Evolutionary conservation across 2,113 vertebrate species (phyloP).

Genomic region (Proterorhinus semilunaris): DNA sequence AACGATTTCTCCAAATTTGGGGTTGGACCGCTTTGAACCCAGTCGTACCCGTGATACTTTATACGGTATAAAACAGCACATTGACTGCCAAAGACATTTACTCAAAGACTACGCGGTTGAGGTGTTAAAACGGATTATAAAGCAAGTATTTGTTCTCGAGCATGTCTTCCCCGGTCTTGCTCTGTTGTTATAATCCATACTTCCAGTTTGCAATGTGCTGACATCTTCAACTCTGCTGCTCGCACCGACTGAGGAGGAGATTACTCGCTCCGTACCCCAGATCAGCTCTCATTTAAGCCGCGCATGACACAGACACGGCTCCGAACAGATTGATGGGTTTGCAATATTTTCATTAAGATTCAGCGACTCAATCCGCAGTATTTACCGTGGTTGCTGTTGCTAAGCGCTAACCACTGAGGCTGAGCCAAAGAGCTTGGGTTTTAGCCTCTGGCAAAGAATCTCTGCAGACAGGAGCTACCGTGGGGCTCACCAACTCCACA

Average conservation of each 20-base stretch:
- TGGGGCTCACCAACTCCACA: slow-evolving; percentile 14
- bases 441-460: slow-evolving; percentile 39
- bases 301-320: slow-evolving; percentile 11
- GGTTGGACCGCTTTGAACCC: not conserved
- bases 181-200: slow-evolving; percentile 35
- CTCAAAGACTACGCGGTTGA: slow-evolving; percentile 13
- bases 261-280: slow-evolving; percentile 24
- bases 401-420: slow-evolving; percentile 21
- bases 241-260: slow-evolving; percentile 15
- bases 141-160: slow-evolving; percentile 23
- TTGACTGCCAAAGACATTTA: not conserved
- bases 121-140: slow-evolving; percentile 27
- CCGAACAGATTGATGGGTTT: not conserved
- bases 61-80: not conserved
- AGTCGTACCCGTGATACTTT: not conserved
- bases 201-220: slow-evolving; percentile 35
- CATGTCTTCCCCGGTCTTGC: slow-evolving; percentile 30
- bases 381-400: slow-evolving; percentile 45
- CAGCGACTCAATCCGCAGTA: slow-evolving; percentile 30
- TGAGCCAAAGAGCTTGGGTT: slow-evolving; percentile 45
- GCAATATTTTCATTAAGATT: slow-evolving; percentile 19
- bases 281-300: slow-evolving; percentile 16
- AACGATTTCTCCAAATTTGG: no score
- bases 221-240: slow-evolving; percentile 26
- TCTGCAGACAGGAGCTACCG: slow-evolving; percentile 13